Evolutionary conservation across 2,888 invertebrate species (phyloP), one percentile per base, ranked within the genome.

Genomic region (Oeneis ivallda): DNA sequence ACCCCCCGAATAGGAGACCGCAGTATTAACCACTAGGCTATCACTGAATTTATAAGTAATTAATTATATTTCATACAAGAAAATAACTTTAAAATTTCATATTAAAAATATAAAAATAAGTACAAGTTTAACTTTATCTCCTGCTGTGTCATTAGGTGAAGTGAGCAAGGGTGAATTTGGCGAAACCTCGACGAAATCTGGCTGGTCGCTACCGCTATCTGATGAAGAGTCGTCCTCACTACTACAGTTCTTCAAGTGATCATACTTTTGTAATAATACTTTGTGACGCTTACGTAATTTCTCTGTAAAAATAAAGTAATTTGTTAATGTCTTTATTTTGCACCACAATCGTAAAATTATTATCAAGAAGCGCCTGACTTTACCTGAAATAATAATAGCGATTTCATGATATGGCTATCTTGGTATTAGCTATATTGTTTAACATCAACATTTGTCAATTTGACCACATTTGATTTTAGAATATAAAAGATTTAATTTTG

Each of bases 241-340:
- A 58, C 66, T 69, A 59, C 64, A 70, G 50, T 66, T 67, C 45
- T 72, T 70, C 11, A 57, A 37, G 58, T 76, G 77, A 15, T 79
- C 74, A 75, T 78, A 81, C 69, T 79, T 79, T 57, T 76, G 57
- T 45, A 81, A 62, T 52, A 80, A 62, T 26, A 62, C 58, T 69
- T 77, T 76, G 57, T 75, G 69, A 5, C 63, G 70, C 17, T 69
- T 73, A 39, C 53, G 73, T 41, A 79, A 64, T 65, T 82, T 82
- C 71, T 65, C 86, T 86, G 74, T 17, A 81, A 83, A 52, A 26
- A 45, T 50, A 13, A 50, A 1, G 13, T 11, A 50, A 50, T 50
- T 50, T 49, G 10, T 17, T 19, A 11, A 47, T 37, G 37, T 37
- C 9, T 26, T 26, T 26, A 26, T 26, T 26, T 26, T 5, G 26